A percentile compares a stretch with the other conserved stretches of the same genome.
phyloP scores from a whole-genome alignment of 1,140 invertebrate species.

The Aphelinus atriplicis region DNA sequence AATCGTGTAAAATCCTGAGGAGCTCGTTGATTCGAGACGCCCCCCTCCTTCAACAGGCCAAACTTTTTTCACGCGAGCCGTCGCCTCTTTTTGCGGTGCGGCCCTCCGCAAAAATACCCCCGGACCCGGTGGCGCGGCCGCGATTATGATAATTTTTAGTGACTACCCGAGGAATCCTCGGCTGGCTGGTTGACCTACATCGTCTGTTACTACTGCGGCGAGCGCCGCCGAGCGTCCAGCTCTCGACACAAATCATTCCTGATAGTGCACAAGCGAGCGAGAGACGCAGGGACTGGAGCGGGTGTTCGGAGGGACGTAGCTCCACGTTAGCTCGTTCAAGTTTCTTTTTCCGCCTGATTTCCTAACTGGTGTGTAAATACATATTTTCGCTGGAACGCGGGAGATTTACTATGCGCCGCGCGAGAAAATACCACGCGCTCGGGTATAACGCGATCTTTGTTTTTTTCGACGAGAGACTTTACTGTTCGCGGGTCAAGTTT shows the following conservation, averaged over 20 bases:
- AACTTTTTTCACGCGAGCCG: not conserved
- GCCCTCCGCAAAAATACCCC: not conserved
- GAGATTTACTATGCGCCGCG: conserved; percentile 32
- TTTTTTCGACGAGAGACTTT: conserved; percentile 9
- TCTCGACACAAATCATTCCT: conserved; percentile 31
- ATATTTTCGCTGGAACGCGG: conserved; percentile 21
- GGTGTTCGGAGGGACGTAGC: not conserved
- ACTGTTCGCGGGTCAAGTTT: conserved; percentile 25
- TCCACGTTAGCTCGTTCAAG: not conserved
- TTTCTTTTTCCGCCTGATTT: conserved; percentile 34
- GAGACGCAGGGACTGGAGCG: not conserved
- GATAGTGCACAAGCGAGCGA: conserved; percentile 6
- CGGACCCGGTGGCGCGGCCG: not conserved
- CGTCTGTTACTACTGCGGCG: not conserved
- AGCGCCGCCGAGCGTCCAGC: conserved; percentile 9
- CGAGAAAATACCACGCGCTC: not conserved
- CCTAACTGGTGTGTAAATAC: conserved; percentile 39
- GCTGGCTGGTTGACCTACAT: conserved; percentile 25
- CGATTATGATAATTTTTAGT: conserved; percentile 32
- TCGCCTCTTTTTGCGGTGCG: not conserved
- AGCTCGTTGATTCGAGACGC: not conserved
- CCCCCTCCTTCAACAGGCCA: not conserved
- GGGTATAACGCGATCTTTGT: conserved; percentile 6
- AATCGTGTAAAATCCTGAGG: not conserved
- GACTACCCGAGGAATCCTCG: conserved; percentile 4